Evolutionary conservation across 2,113 vertebrate species (phyloP), one percentile per base, ranked within the genome.

Genomic region (Grallaria varia): DNA sequence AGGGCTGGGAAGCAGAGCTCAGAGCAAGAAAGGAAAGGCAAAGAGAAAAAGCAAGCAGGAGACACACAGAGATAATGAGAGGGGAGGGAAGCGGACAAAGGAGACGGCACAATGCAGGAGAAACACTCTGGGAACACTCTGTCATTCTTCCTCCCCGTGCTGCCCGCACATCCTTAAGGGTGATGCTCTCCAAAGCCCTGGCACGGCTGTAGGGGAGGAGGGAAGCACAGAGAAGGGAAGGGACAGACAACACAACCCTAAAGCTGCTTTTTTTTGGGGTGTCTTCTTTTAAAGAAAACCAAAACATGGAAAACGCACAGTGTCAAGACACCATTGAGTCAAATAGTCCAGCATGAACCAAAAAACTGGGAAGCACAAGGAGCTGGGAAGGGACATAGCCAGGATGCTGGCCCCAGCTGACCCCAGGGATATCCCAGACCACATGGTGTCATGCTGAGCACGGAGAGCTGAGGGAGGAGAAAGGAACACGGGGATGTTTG

Each of bases 41-140:
- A 86, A 59, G 86, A 63, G 83, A 47, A 16, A 93, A 47, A 92
- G 86, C 62, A 81, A 88, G 96, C 16, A 33, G 86, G 91, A 92
- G 79, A 13, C 95, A 95, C 35, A 27, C 89, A 77, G 92, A 95
- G 94, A 97, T 95, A 97, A 97, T 95, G 94, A 94, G 75, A 93
- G 93, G 91, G 96, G 95, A 95, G 96, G 94, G 86, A 17, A 27
- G 69, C 7, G 22, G 82, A 97, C 90, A 96, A 95, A 96, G 89
- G 67, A 90, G 76, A 14, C 1, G 7, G 94, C 23, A 95, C 90
- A 95, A 89, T 81, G 94, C 83, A 42, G 88, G 45, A 94, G 93
- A 91, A 83, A 25, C 56, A 35, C 91, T 90, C 6, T 23, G 50
- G 5, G 84, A 94, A 63, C 64, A 30, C 56, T 56, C 50, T 45